These are phyloP conservation scores for Balanococcus diminutus DNA, from an alignment of 2,888 invertebrate species.

Conservation along the genomic window DNA sequence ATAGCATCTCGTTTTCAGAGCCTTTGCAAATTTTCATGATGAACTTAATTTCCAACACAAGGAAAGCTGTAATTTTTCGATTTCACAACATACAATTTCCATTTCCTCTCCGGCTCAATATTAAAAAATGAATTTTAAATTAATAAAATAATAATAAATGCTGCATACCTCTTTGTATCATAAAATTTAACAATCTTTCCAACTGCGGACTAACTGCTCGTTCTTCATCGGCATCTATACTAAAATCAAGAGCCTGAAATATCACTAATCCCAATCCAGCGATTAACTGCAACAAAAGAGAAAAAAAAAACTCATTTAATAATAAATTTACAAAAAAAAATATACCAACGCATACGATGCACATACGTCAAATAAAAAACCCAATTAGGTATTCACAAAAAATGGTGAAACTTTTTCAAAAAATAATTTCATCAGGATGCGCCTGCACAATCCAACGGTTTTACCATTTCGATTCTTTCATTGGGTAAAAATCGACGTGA, in stretches of 20 bases:
- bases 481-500: not conserved
- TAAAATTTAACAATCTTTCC: constrained; percentile 82
- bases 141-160: not conserved
- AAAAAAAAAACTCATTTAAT: not conserved
- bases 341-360: not conserved
- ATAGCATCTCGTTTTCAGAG: no score
- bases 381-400: no score
- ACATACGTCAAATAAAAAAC: not conserved
- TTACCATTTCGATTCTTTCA: not conserved
- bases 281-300: constrained; percentile 72
- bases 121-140: no score
- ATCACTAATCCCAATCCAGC: constrained; percentile 81
- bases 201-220: constrained; percentile 83
- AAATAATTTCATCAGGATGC: not conserved
- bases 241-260: constrained; percentile 88
- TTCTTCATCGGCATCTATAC: constrained; percentile 84
- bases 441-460: not conserved
- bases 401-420: not conserved
- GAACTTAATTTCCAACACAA: no score
- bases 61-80: no score
- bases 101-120: no score
- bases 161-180: constrained; percentile 66
- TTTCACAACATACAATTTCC: no score
- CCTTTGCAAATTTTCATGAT: no score
- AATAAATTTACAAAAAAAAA: not conserved